Percentiles rank a stretch among this genome's conserved stretches.
Conservation (phyloP, 2,797 vertebrate genomes). For the Hemibagrus guttatus region DNA sequence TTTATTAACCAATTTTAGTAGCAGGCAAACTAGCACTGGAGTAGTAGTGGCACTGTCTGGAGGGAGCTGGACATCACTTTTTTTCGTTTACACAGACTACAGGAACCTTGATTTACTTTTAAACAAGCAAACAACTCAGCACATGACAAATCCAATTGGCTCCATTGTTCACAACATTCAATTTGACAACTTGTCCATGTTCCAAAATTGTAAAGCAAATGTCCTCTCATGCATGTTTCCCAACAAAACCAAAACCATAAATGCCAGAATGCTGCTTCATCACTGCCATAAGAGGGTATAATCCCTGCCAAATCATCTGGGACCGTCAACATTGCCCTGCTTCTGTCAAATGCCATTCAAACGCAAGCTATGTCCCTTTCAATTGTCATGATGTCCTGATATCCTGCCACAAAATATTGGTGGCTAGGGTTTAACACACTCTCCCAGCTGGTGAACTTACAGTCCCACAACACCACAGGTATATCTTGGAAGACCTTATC, state of each 20-base stretch:
- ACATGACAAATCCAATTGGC: background rate
- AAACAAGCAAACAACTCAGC: background rate
- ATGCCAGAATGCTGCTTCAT: constrained; percentile 4
- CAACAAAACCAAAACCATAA: background rate
- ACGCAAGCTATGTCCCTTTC: background rate
- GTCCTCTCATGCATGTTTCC: background rate
- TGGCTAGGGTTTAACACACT: background rate
- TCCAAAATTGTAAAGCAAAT: background rate
- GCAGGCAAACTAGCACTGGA: background rate
- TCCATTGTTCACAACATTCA: background rate
- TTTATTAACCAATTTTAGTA: background rate
- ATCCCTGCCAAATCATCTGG: background rate
- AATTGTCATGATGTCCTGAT: background rate
- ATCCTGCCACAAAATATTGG: constrained; percentile 1
- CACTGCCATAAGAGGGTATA: background rate
- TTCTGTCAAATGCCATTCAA: background rate
- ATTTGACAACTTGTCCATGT: background rate
- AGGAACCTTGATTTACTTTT: background rate
- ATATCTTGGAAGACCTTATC: background rate
- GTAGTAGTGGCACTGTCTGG: background rate
- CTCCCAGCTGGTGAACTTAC: background rate
- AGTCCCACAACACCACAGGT: background rate
- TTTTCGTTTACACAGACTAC: background rate
- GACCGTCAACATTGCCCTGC: background rate
- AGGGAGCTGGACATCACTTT: background rate